Evolutionary conservation across 2,797 vertebrate species (phyloP).

Genomic region (Poecilia velifera): DNA sequence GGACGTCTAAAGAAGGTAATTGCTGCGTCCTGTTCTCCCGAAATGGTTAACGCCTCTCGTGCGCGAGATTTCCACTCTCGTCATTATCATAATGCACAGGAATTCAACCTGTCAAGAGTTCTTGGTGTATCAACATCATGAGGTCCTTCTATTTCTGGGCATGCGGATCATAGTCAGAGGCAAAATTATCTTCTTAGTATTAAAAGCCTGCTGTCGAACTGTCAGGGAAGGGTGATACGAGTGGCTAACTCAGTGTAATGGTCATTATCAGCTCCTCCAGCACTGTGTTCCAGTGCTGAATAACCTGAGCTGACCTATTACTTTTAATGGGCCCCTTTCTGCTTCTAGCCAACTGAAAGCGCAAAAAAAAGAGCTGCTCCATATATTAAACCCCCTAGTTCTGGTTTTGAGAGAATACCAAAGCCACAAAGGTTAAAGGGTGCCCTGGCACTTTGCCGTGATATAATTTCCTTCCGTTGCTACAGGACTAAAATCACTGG

Average conservation of each 20-base stretch:
- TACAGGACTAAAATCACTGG: constrained; percentile 38
- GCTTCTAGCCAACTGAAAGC: constrained; percentile 50
- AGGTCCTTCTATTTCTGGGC: constrained; percentile 36
- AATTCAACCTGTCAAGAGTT: constrained; percentile 43
- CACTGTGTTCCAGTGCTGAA: constrained; percentile 56
- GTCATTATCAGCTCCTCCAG: constrained; percentile 61
- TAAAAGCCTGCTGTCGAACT: constrained; percentile 63
- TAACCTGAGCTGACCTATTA: constrained; percentile 68
- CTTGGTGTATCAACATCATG: neutral
- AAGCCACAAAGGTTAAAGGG: constrained; percentile 46
- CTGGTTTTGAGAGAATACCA: constrained; percentile 29
- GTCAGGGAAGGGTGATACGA: constrained; percentile 40
- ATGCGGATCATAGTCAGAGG: constrained; percentile 51
- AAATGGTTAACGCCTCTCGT: constrained; percentile 22
- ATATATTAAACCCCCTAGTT: constrained; percentile 28
- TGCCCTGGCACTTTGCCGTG: constrained; percentile 54
- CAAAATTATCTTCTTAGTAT: constrained; percentile 66
- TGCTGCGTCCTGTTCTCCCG: neutral
- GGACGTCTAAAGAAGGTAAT: constrained; percentile 97
- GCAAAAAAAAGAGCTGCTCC: constrained; percentile 26
- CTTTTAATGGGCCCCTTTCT: constrained; percentile 77
- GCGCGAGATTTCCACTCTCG: constrained; percentile 1
- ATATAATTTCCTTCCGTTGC: constrained; percentile 49
- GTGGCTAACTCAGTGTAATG: constrained; percentile 50
- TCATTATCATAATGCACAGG: constrained; percentile 23